Percentiles rank a stretch among this genome's conserved stretches.
Conservation (phyloP, 2,113 vertebrate species). For the Lipophrys pholis region DNA sequence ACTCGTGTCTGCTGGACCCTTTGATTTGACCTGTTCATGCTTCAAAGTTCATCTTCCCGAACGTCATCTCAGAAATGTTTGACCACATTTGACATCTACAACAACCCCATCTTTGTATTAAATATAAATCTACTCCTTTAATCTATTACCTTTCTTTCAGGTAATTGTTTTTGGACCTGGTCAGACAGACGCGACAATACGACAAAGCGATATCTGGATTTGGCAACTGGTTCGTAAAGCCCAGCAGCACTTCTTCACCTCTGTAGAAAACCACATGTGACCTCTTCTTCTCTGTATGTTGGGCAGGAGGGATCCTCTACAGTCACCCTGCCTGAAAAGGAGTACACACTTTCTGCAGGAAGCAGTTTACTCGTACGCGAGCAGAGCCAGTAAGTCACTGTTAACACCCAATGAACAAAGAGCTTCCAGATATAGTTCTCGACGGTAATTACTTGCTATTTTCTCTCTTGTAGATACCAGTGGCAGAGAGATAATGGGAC, state of each 20-base stretch:
- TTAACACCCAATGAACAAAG: background rate
- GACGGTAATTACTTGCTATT: background rate
- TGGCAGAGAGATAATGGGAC: conserved; percentile 88
- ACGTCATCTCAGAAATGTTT: too few relatives aligned
- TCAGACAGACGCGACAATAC: conserved; percentile 70
- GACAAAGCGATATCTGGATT: conserved; percentile 89
- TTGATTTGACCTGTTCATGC: too few relatives aligned
- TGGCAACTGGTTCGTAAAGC: conserved; percentile 90
- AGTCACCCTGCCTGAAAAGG: conserved; percentile 77
- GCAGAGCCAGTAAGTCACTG: conserved; percentile 84
- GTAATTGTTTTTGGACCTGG: conserved; percentile 86
- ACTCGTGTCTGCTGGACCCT: too few relatives aligned
- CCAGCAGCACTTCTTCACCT: too few relatives aligned
- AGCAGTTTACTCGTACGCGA: conserved; percentile 90
- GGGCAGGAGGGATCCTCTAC: conserved; percentile 88
- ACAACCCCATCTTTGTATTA: too few relatives aligned
- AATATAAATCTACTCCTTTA: background rate
- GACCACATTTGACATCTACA: too few relatives aligned
- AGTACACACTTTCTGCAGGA: conserved; percentile 79
- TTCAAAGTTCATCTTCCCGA: too few relatives aligned
- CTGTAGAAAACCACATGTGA: background rate
- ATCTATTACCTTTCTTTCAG: conserved; percentile 69
- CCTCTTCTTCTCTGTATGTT: conserved; percentile 3
- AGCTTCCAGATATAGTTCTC: background rate
- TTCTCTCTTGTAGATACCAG: conserved; percentile 80